A percentile compares a stretch with the other conserved stretches of the same genome.
Evolutionary conservation across 2,797 vertebrate genomes (phyloP).

Genomic region (Microctenopoma lineatum): DNA sequence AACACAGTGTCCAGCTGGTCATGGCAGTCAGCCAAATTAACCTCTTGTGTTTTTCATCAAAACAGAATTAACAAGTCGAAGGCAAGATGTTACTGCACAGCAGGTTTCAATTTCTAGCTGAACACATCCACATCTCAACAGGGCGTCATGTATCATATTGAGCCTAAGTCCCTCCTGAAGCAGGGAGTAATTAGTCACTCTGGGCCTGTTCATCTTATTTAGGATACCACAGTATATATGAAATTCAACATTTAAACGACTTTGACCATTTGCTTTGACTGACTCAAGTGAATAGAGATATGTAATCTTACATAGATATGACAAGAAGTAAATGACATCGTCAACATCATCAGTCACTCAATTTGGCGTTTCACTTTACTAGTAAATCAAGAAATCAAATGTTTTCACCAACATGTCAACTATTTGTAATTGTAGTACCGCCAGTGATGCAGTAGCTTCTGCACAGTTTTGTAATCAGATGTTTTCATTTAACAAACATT

Average conservation of each 20-base stretch:
- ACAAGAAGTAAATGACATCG: too few relatives aligned
- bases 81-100: conserved; percentile 72
- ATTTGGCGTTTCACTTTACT: not conserved
- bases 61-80: conserved; percentile 78
- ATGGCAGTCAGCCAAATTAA: conserved; percentile 73
- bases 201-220: conserved; percentile 26
- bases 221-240: not conserved
- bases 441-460: too few relatives aligned
- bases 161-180: conserved; percentile 33
- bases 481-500: too few relatives aligned
- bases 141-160: conserved; percentile 55
- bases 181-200: conserved; percentile 55
- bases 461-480: too few relatives aligned
- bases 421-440: too few relatives aligned
- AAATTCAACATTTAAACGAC: conserved; percentile 25
- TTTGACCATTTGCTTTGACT: conserved; percentile 7
- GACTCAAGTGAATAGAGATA: conserved; percentile 8
- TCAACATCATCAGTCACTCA: not conserved
- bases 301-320: too few relatives aligned
- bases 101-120: conserved; percentile 41
- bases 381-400: too few relatives aligned
- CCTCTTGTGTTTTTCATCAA: conserved; percentile 80
- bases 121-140: conserved; percentile 59
- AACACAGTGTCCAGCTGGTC: conserved; percentile 77
- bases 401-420: too few relatives aligned